Conservation (phyloP, 2,888 invertebrate genomes). For the Cheilosia vernalis region DNA sequence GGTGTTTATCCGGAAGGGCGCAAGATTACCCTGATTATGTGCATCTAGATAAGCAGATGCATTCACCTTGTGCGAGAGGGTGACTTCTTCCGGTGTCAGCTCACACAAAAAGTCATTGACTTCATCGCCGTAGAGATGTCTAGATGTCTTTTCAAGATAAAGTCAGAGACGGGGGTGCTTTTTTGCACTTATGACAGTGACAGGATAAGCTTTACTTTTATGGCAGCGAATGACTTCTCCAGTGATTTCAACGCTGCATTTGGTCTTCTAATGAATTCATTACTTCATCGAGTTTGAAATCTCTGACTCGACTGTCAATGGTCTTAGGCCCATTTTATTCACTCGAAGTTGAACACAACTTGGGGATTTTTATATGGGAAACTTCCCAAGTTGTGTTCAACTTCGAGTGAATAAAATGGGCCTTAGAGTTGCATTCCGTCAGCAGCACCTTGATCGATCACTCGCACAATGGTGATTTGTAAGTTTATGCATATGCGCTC, state of each 20-base stretch:
- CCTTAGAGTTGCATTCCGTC: conserved; percentile 46
- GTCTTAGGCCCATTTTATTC: too few relatives aligned
- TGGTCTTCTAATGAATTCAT: conserved; percentile 57
- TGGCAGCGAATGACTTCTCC: background rate
- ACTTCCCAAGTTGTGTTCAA: too few relatives aligned
- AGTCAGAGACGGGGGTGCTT: background rate
- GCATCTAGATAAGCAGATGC: conserved; percentile 20
- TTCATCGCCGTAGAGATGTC: background rate
- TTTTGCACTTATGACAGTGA: background rate
- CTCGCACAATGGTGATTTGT: conserved; percentile 34
- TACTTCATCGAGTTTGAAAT: conserved; percentile 20
- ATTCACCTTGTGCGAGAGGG: background rate
- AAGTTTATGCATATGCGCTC: conserved; percentile 54
- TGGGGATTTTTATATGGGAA: too few relatives aligned
- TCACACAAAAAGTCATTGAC: background rate
- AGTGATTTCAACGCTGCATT: conserved; percentile 11
- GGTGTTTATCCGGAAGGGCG: conserved; percentile 17
- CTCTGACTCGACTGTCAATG: conserved; percentile 25
- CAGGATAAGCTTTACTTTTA: background rate
- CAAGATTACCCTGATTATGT: conserved; percentile 55
- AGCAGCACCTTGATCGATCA: conserved; percentile 53
- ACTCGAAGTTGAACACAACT: too few relatives aligned
- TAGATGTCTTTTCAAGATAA: background rate
- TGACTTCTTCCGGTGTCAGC: conserved; percentile 10
- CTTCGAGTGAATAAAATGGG: too few relatives aligned